Base-by-base conservation (phyloP, 2,888 invertebrate genomes). In the Branchinecta sandiegonensis region DNA sequence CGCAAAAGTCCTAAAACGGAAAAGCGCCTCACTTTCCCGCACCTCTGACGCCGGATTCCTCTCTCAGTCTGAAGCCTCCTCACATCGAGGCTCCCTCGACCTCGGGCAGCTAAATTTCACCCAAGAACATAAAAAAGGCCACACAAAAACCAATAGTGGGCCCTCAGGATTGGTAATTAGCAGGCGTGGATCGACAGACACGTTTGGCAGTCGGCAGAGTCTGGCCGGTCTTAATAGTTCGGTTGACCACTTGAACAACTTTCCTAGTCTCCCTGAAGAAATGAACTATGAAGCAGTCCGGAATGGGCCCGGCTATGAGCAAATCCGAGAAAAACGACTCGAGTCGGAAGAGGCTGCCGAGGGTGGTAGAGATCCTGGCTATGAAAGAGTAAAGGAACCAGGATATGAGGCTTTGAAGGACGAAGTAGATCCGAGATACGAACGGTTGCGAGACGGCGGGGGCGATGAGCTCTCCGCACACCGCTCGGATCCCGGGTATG, bases 61-160 rank as follows among this genome's bases (percentile, higher is more conserved):
- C 14, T 56, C 63, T 8, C 63, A 11, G 63, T 56, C 63, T 17
- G 63, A 56, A 56, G 9, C 8, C 23, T 56, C 63, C n/a, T 56
- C 63, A 56, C 63, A 56, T 56, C n/a, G 63, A 56, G 63, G 63
- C n/a, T 56, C 63, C n/a, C n/a, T 56, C n/a, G 63, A 56, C 23
- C 23, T 56, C n/a, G 63, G 11, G 23, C 8, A 56, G 23, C 23
- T 56, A 9, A 23, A 56, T 56, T 56, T 56, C 23, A 56, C 8
- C 63, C 63, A 56, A 56, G 63, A 56, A 56, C 8, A n/a, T 23
- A 56, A 56, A 56, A 56, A 56, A 56, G 63, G 63, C 14, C 63
- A 56, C 23, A 56, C n/a, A 10, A 56, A 56, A 56, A 56, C 11
- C 8, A 23, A 11, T 56, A 56, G 63, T 56, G 23, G 63, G 8